Base-by-base conservation (phyloP, 2,113 vertebrate genomes). In the Hippolais icterina region DNA sequence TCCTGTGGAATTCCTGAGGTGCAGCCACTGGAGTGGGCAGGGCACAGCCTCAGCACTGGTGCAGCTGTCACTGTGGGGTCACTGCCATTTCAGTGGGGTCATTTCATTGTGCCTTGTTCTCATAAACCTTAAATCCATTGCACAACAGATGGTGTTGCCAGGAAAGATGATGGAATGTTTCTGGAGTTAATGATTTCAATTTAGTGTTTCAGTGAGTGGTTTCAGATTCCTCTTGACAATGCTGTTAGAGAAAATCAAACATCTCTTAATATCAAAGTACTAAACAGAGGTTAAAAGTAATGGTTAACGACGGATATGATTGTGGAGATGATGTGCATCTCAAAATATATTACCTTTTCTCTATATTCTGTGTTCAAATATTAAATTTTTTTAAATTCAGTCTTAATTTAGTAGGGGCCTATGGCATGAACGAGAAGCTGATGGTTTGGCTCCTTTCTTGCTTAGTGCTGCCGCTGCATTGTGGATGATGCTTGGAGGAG, bases 231-330 rank as follows among this genome's bases (percentile, higher is more conserved):
- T 8, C 64, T 64, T 19, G 53, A 31, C 21, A 53, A 4, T 0
- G 0, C 59, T 42, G 37, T 11, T 12, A 24, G 75, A 28, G 53
- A 29, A 64, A 29, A 5, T 28, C 29, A 50, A 59, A 37, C 22
- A 17, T 35, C 10, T 64, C 41, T 63, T 59, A 47, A 27, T 60
- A 16, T 35, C 14, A 15, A 86, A 41, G 52, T 44, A 29, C n/a
- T 59, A 44, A 49, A 29, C n/a, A 52, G 46, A 52, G 47, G 16
- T 59, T 57, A 21, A 68, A 63, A 46, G n/a, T 60, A 57, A 39
- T 22, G 29, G n/a, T 47, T 80, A 66, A 16, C 0, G 1, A 23
- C 1, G 2, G 57, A 9, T 35, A 9, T 35, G 37, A 25, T 39
- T 37, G 6, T 33, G 54, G 29, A 72, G 69, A 20, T 52, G 25